A percentile compares a stretch with the other conserved stretches of the same genome.
phyloP scores from a whole-genome alignment of 1,140 invertebrate genomes.

The Periplaneta americana region DNA sequence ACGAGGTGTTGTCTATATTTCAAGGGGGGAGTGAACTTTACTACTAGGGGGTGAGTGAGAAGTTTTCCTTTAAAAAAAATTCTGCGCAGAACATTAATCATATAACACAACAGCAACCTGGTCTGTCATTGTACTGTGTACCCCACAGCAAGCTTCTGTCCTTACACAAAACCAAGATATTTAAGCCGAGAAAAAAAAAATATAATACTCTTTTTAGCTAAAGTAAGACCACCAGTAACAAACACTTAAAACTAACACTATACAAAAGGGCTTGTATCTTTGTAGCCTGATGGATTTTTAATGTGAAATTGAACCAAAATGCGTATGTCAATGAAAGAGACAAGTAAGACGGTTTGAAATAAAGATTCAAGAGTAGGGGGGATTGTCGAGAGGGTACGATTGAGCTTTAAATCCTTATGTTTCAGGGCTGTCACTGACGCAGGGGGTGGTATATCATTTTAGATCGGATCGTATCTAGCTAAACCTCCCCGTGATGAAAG shows the following conservation, averaged over 20 bases:
- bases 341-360: background rate
- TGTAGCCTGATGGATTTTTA: slow-evolving; percentile 9
- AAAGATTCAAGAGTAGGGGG: background rate
- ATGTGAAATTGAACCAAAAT: slow-evolving; percentile 3
- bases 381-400: background rate
- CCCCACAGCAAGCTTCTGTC: background rate
- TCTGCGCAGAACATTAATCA: background rate
- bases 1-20: background rate
- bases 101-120: background rate
- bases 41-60: background rate
- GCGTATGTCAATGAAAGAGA: background rate
- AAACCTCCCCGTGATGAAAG: background rate
- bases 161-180: background rate
- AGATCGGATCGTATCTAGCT: background rate
- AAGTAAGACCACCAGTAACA: background rate
- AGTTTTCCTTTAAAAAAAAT: background rate
- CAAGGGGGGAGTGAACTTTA: too few relatives aligned
- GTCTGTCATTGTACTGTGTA: background rate
- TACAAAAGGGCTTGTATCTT: background rate
- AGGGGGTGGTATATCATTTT: background rate
- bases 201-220: background rate
- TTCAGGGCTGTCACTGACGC: background rate
- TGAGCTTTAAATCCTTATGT: background rate
- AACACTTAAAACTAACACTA: background rate
- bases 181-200: background rate